These are phyloP conservation scores for Poecilia gillii DNA, from an alignment of 2,797 vertebrate species.

Conservation along the genomic window DNA sequence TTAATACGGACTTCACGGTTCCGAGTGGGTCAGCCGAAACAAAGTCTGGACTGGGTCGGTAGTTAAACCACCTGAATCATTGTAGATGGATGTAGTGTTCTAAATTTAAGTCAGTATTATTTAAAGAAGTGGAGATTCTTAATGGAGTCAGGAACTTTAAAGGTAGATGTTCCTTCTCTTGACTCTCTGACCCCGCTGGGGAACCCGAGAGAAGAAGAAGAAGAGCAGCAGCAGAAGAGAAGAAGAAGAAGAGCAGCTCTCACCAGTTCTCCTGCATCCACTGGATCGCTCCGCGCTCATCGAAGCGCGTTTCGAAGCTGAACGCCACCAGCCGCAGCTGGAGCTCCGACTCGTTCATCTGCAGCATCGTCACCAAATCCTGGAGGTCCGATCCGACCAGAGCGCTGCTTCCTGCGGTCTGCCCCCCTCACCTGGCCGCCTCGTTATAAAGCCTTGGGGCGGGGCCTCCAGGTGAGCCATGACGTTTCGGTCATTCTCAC, in stretches of 20 bases:
- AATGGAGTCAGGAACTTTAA: background rate
- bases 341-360: background rate
- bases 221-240: no score
- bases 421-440: background rate
- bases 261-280: constrained; percentile 86
- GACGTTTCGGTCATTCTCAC: background rate
- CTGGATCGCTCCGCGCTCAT: constrained; percentile 65
- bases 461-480: background rate
- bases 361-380: constrained; percentile 7
- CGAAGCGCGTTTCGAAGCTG: constrained; percentile 78
- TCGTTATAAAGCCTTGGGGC: constrained; percentile 19
- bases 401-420: no score
- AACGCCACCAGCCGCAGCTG: constrained; percentile 48
- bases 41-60: background rate
- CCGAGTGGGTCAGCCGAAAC: background rate
- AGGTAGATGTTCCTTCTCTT: background rate
- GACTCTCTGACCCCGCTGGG: background rate
- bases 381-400: no score
- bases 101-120: background rate
- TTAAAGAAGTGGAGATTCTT: background rate
- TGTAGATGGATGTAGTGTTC: background rate
- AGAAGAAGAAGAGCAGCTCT: constrained; percentile 26
- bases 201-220: no score
- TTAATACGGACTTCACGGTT: background rate
- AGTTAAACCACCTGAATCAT: background rate